Base-by-base conservation (phyloP, 2,113 vertebrate species). In the Chrysochloris asiatica region DNA sequence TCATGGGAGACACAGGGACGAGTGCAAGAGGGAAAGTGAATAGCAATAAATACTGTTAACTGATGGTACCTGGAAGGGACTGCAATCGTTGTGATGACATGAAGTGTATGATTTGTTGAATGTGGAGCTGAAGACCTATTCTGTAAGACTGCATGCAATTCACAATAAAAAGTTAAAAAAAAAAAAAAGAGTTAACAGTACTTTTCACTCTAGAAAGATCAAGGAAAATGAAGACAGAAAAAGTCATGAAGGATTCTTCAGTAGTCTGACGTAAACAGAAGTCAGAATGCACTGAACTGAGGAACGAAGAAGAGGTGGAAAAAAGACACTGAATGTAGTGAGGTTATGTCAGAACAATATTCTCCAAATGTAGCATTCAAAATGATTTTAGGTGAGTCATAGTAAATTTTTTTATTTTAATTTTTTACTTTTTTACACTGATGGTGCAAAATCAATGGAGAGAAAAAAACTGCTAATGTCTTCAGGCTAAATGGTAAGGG, bases 221-320 rank as follows among this genome's bases (percentile, higher is more conserved):
- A 72, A 17, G 11, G 21, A 80, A 63, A 54, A 85, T 50, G 16
- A 43, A 77, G 80, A 41, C 0, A 14, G 45, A 11, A 83, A 59
- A 41, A 48, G 47, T 28, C 63, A 28, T 4, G 4, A 30, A 48
- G 2, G 22, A 59, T 47, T 50, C 50, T 61, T 38, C 36, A 8
- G 13, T 63, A 69, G 41, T 9, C 47, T 47, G 56, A 30, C 2
- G 28, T 22, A 30, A 26, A 61, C 0, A 19, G 19, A 38, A 47
- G n/a, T 47, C 80, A 54, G 41, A 61, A 28, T 6, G 3, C 14
- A 52, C 19, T 7, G 43, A 38, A n/a, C 9, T 24, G 28, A 22
- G 5, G 11, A 14, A 7, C 22, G 48, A 48, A 28, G 0, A 2
- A 17, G 48, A 3, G 2, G 14, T 1, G 8, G 30, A 28, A 65